Base-by-base conservation (phyloP, 2,797 vertebrate genomes). In the Ctenosaura bakeri region DNA sequence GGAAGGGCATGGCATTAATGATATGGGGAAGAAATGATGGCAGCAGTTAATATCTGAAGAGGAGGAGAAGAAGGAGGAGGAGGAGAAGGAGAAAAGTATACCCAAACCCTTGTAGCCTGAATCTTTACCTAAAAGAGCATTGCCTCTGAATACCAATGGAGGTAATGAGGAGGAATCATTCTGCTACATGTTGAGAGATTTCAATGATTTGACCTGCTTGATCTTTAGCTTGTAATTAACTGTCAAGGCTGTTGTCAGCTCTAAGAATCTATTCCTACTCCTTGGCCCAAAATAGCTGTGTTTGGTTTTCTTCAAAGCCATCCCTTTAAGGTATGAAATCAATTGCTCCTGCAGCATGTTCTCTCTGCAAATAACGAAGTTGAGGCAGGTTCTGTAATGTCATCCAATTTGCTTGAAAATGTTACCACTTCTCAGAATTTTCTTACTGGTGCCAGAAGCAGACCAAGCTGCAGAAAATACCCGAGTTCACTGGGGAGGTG, bases 151-250 rank as follows among this genome's bases (percentile, higher is more conserved):
- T 86, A 64, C 77, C 29, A 59, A 0, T 54, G 62, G 87, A 84
- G 50, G 81, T 81, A 87, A 85, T 93, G 0, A 1, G 85, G 0
- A 1, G 81, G 82, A 95, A 86, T 88, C 84, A 52, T 93, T 95
- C 86, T 87, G 85, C 88, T 92, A 83, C 22, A 66, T 38, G 59
- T 79, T 85, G 92, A 32, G 91, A 85, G 92, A 93, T 93, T 89
- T 93, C 52, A 91, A 29, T 88, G 82, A 94, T 95, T 95, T 96
- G 91, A 95, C 90, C 64, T 89, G 62, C 93, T 94, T 95, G 91
- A 95, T 91, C 92, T 94, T 94, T 93, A 92, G 88, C 56, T 92
- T 91, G 66, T 94, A 95, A 95, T 91, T 95, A 96, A 92, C 94
- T 92, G 62, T 94, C 89, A 93, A 83, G 94, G 90, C 74, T 93